Conservation (phyloP, 2,888 invertebrate species). For the Calameuta idolon region DNA sequence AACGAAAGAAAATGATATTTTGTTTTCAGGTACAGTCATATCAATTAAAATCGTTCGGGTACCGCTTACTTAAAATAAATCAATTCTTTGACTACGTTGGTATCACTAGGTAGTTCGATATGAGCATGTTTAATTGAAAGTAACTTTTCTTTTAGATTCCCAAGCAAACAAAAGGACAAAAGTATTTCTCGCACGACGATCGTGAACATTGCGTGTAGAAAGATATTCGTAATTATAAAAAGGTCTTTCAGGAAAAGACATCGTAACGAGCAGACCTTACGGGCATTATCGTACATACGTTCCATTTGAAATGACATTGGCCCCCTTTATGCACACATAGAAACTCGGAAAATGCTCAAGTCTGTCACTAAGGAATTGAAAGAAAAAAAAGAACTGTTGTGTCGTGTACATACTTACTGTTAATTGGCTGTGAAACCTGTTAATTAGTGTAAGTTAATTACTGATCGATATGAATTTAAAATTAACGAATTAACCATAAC, state of each 20-base stretch:
- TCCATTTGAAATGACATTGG: background rate
- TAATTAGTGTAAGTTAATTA: background rate
- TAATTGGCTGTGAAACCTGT: background rate
- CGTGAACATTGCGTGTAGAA: background rate
- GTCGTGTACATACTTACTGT: background rate
- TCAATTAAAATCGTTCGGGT: background rate
- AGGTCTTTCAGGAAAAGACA: background rate
- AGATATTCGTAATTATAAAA: background rate
- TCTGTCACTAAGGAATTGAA: background rate
- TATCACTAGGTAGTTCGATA: no score
- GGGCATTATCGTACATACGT: background rate
- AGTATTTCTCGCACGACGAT: background rate
- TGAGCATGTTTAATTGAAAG: background rate
- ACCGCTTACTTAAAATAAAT: no score
- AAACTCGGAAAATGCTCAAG: background rate
- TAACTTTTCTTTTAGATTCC: background rate
- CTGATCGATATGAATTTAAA: background rate
- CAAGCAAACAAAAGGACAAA: background rate
- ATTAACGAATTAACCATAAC: background rate
- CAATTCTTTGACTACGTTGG: no score
- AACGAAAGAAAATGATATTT: no score
- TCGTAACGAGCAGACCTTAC: background rate
- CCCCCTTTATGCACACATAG: background rate
- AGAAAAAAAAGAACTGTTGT: background rate
- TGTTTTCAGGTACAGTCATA: no score